phyloP scores from a whole-genome alignment of 2,113 vertebrate species.

The Toxostoma redivivum region DNA sequence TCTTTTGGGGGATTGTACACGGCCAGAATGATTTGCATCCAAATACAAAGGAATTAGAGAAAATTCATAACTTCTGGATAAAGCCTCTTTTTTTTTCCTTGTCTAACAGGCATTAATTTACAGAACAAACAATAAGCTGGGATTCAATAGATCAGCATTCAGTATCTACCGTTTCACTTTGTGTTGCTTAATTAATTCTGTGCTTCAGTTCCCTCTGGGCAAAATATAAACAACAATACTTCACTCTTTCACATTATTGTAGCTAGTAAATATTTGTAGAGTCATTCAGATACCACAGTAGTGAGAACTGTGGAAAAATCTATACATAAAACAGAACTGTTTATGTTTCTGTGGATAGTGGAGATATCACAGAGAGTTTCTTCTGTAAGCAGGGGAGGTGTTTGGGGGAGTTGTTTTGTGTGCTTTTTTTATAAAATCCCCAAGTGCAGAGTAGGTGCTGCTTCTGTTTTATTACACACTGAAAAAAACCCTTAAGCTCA shows the following conservation, averaged over 20 bases:
- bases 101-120: not conserved
- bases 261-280: not conserved
- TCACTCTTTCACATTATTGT: not conserved
- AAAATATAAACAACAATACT: not conserved
- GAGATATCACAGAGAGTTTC: not conserved
- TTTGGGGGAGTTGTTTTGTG: no score
- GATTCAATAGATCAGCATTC: not conserved
- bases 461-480: not conserved
- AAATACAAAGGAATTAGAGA: not conserved
- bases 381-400: not conserved
- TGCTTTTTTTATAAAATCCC: not conserved
- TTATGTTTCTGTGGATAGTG: conserved; percentile 28
- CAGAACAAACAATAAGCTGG: not conserved
- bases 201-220: not conserved
- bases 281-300: not conserved
- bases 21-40: not conserved
- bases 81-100: not conserved
- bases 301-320: conserved; percentile 22
- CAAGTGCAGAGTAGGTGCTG: not conserved
- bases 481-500: not conserved
- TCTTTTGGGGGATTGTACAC: not conserved
- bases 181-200: not conserved
- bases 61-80: not conserved
- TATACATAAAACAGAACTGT: conserved; percentile 14
- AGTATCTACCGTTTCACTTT: not conserved